Evolutionary conservation across 2,113 vertebrate genomes (phyloP).

Genomic region (Vimba vimba): DNA sequence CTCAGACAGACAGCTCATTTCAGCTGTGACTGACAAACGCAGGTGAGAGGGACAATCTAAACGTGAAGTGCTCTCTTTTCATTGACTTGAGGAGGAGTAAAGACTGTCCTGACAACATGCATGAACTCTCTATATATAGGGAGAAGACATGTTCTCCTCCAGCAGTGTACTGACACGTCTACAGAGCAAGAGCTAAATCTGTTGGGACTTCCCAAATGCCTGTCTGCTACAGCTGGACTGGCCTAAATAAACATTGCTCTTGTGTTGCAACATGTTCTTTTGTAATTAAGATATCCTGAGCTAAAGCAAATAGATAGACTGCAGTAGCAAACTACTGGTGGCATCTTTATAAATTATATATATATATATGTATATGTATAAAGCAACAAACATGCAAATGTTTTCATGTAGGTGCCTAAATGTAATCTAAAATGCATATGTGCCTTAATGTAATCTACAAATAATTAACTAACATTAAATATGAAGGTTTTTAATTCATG

Average conservation of each 20-base stretch:
- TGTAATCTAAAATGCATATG: no score
- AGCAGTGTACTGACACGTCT: constrained; percentile 75
- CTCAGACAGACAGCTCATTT: constrained; percentile 42
- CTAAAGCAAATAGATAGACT: background rate
- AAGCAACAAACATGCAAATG: no score
- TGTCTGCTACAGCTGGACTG: constrained; percentile 49
- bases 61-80: constrained; percentile 39
- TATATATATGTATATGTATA: no score
- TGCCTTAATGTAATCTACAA: no score
- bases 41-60: constrained; percentile 71
- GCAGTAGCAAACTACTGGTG: background rate
- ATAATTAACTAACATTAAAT: no score
- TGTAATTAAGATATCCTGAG: background rate
- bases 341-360: background rate
- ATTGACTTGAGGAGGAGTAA: constrained; percentile 54
- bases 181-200: constrained; percentile 70
- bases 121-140: constrained; percentile 44
- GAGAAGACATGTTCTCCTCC: constrained; percentile 62
- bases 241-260: constrained; percentile 50
- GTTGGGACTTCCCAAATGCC: constrained; percentile 68
- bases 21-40: constrained; percentile 69
- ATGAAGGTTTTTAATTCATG: no score
- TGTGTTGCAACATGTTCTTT: constrained; percentile 39
- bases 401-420: no score
- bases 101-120: constrained; percentile 37